These are phyloP conservation scores for Pachycephus smyrnensis DNA, from an alignment of 2,888 invertebrate genomes.

Conservation along the genomic window DNA sequence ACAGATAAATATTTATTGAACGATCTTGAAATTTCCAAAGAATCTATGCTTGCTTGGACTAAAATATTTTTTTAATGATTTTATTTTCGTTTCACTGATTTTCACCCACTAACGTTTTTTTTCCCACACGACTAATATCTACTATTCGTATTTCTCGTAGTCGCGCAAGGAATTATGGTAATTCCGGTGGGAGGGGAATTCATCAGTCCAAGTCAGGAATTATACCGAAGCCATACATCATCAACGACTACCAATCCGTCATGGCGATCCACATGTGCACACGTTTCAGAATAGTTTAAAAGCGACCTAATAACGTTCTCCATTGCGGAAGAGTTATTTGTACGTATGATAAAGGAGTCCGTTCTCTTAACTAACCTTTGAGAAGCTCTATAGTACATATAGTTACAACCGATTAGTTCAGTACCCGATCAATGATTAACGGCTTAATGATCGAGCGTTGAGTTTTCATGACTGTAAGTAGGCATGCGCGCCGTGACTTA, in stretches of 20 bases:
- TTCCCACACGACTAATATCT: background rate
- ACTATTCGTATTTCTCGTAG: background rate
- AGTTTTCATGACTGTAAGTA: background rate
- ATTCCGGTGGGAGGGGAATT: conserved; percentile 51
- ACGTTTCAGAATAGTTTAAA: conserved; percentile 50
- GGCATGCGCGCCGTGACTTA: background rate
- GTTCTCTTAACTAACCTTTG: background rate
- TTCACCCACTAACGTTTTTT: background rate
- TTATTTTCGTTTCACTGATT: background rate
- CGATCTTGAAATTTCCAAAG: background rate
- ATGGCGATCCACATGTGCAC: conserved; percentile 52
- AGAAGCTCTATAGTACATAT: background rate
- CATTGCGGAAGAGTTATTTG: background rate
- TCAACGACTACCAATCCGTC: conserved; percentile 60
- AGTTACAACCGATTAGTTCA: background rate
- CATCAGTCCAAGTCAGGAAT: conserved; percentile 64
- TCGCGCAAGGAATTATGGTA: conserved; percentile 39
- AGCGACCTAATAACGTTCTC: background rate
- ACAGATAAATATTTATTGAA: no score
- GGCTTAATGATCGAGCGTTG: background rate
- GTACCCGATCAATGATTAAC: background rate
- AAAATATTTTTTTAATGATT: background rate
- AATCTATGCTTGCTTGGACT: background rate
- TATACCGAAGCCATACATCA: conserved; percentile 65
- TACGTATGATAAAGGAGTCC: background rate